A percentile compares a stretch with the other conserved stretches of the same genome.
phyloP scores from a whole-genome alignment of 2,888 invertebrate species.

The Onthophagus sagittarius region DNA sequence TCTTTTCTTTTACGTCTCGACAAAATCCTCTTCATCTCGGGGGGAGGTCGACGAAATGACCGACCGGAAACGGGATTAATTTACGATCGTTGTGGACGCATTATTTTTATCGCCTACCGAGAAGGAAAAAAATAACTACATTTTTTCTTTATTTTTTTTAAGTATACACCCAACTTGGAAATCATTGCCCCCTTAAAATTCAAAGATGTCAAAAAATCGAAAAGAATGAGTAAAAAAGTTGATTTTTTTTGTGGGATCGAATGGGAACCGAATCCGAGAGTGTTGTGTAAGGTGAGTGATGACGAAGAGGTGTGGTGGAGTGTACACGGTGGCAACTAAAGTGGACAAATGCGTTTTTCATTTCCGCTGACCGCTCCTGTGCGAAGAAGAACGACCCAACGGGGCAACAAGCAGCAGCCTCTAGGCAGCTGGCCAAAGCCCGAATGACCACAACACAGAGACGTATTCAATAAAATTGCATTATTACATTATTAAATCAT shows the following conservation, averaged over 20 bases:
- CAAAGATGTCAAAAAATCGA: not conserved
- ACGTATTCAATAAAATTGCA: constrained; percentile 14
- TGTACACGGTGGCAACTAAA: constrained; percentile 2
- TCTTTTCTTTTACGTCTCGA: not conserved
- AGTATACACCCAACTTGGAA: no score
- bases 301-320: not conserved
- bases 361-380: constrained; percentile 34
- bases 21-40: not conserved
- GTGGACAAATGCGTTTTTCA: constrained; percentile 32
- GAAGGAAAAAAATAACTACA: not conserved
- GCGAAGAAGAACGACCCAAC: constrained; percentile 21
- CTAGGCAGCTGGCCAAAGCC: constrained; percentile 33
- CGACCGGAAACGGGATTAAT: not conserved
- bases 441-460: constrained; percentile 33
- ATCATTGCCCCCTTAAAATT: no score
- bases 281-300: not conserved
- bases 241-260: not conserved
- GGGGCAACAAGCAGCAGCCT: constrained; percentile 1
- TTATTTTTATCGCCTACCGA: not conserved
- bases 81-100: not conserved
- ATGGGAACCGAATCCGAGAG: not conserved
- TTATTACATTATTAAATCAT: not conserved
- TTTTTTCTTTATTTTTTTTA: no score
- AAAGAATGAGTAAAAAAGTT: not conserved
- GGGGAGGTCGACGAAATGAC: not conserved